Evolutionary conservation across 1,140 invertebrate genomes (phyloP), one percentile per base, ranked within the genome.

Genomic region (Dryas iulia): DNA sequence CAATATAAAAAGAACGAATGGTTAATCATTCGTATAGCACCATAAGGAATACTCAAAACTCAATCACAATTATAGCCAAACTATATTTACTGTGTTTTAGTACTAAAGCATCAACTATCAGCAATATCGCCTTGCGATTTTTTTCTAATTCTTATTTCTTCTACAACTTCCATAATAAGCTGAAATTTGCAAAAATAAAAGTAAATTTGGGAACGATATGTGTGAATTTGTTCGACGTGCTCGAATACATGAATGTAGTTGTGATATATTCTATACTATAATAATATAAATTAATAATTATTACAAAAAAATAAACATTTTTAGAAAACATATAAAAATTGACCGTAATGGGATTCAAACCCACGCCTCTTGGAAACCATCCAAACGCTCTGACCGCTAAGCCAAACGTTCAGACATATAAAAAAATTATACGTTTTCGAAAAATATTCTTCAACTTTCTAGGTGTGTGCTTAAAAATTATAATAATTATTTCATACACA

Each of bases 161-260:
- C 89, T 72, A 91, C 87, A 86, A 91, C 89, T 79, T 91, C 89
- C 89, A 91, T 91, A 71, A 91, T 91, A 66, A 89, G 87, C 89
- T 91, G 89, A 91, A 91, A 91, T 84, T 39, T 80, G 82, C 73
- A 63, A 79, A 87, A 84, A 65, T 62, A 61, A 39, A 35, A 14
- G 25, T 56, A 35, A 65, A 63, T 28, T 35, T 35, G 24, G 28
- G 26, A 28, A 35, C 3, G 1, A 18, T 21, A 18, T 47, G 14
- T 7, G 39, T 47, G 4, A 5, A 2, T 47, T 47, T 21, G 14
- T 47, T 21, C 2, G 7, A 21, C 39, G 10, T 47, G 39, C 39
- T 21, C 18, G 39, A 47, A 8, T 47, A 21, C 14, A 2, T 47
- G 18, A 47, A 18, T 47, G 39, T 47, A 10, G 14, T 47, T 47